phyloP scores from a whole-genome alignment of 2,113 vertebrate species.

The Hypanus sabinus region DNA sequence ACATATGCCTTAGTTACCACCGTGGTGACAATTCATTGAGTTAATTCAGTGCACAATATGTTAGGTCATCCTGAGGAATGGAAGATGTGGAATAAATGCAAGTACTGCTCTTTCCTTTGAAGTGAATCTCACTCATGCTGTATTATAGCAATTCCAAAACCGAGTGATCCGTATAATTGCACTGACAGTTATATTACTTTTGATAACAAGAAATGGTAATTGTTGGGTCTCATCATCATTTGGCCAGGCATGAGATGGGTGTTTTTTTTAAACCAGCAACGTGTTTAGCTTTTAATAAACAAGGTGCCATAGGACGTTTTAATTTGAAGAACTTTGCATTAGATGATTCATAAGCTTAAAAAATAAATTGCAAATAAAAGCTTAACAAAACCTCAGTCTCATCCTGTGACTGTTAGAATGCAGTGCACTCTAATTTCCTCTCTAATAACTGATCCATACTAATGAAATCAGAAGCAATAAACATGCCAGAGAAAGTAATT shows the following conservation, averaged over 20 bases:
- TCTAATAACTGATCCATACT: background rate
- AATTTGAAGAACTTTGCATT: background rate
- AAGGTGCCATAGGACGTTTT: background rate
- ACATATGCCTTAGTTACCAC: background rate
- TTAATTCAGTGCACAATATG: background rate
- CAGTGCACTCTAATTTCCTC: conserved; percentile 7
- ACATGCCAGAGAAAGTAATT: background rate
- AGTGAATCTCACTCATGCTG: background rate
- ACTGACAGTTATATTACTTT: background rate
- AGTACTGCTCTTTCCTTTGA: background rate
- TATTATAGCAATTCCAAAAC: background rate
- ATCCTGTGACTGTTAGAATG: background rate
- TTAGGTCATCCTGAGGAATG: background rate
- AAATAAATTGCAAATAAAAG: background rate
- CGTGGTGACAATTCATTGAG: background rate
- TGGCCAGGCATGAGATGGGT: background rate
- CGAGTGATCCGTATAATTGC: background rate
- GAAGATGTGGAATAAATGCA: background rate
- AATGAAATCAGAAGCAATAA: background rate
- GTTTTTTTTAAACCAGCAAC: background rate
- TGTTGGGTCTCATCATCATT: background rate
- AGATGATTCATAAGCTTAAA: background rate
- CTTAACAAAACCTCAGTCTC: background rate
- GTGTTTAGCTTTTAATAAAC: background rate
- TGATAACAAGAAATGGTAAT: background rate